Percentiles rank a stretch among this genome's conserved stretches.
These are phyloP conservation scores for Orycteropus afer DNA, from an alignment of 2,113 vertebrate species.

Conservation along the genomic window DNA sequence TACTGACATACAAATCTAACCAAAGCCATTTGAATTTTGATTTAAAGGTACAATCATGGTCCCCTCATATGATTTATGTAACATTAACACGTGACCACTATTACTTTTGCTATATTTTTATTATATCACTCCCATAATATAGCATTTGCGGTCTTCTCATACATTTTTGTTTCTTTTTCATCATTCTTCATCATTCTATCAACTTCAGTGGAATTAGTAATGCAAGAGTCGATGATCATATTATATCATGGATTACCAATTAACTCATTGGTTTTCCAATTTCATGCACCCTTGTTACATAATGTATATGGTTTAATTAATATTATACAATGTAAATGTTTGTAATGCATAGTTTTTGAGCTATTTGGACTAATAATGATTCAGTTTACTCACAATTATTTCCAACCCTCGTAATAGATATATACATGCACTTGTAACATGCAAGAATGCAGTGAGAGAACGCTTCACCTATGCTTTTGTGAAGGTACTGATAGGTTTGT, in stretches of 20 bases:
- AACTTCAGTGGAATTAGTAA: not conserved
- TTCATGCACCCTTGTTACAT: not conserved
- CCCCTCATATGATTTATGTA: not conserved
- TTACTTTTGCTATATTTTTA: not conserved
- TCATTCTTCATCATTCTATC: not conserved
- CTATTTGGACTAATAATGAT: not conserved
- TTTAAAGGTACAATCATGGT: not conserved
- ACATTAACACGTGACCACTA: not conserved
- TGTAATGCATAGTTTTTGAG: not conserved
- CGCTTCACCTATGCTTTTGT: not conserved
- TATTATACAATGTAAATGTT: not conserved
- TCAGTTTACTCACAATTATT: not conserved
- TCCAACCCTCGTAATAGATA: not conserved
- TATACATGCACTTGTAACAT: not conserved
- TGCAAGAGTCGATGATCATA: not conserved
- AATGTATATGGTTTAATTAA: not conserved
- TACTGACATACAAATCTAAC: not conserved
- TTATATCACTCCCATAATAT: not conserved
- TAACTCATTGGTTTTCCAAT: constrained; percentile 9
- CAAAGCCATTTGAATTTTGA: not conserved
- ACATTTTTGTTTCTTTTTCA: not conserved
- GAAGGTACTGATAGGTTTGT: not conserved
- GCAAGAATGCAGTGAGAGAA: not conserved
- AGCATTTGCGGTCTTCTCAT: not conserved
- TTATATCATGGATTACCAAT: not conserved